Base-by-base conservation (phyloP, 1,140 invertebrate species). In the Caenorhabditis briggsae region DNA sequence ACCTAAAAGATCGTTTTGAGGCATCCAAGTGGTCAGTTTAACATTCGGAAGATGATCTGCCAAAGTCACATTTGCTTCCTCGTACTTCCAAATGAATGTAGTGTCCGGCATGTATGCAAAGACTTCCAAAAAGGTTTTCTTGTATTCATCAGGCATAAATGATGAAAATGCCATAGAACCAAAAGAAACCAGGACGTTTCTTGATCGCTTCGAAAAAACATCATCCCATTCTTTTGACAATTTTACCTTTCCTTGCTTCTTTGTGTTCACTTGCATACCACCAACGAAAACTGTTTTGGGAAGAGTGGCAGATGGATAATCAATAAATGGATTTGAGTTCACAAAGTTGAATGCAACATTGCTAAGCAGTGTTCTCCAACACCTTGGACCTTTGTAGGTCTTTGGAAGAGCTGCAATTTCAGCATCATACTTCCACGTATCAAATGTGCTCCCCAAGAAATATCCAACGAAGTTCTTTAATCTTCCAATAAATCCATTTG, bases 1-100 rank as follows among this genome's bases (percentile, higher is more conserved):
- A 88, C 87, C 84, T n/a, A 89, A 58, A 33, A 89, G n/a, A 70
- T 86, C 86, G 61, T 65, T 84, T 78, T 89, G 85, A 20, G 85
- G 85, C 43, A 86, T 58, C 85, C 85, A 86, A 25, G 85, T 70
- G 0, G 65, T 56, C 53, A 86, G 25, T 14, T 86, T 50, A 3
- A 86, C 70, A 64, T 86, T 86, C 41, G 85, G 85, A 14, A 86
- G 78, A 65, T 86, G 85, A 43, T 82, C 50, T 9, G 78, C 85
- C 59, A 84, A 65, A 33, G 56, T 82, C 0, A 25, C 53, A n/a
- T 58, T 83, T 46, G 20, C 55, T 48, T 84, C 86, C 59, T 87
- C 86, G 65, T 84, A 87, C 64, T 87, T 87, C 86, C 86, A 87
- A 25, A 87, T 87, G 33, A 87, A 87, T n/a, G 86, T 87, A 5